Evolutionary conservation across 1,140 invertebrate genomes (phyloP).

Genomic region (Atta texana): DNA sequence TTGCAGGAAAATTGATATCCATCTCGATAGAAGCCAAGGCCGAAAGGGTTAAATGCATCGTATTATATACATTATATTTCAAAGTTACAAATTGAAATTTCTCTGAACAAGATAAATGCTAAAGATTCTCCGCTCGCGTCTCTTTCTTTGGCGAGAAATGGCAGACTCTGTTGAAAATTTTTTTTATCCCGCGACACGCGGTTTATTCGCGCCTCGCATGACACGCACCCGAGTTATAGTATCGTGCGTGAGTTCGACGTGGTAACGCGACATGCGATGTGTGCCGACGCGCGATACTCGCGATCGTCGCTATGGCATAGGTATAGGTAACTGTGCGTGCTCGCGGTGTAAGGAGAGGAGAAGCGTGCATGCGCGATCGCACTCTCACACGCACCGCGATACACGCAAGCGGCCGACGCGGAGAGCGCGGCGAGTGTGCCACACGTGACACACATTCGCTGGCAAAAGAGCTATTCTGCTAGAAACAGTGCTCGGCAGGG

Average conservation of each 20-base stretch:
- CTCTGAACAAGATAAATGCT: not conserved
- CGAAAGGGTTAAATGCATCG: not conserved
- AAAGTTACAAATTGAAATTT: slow-evolving; percentile 30
- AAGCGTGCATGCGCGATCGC: not conserved
- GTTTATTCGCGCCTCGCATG: not conserved
- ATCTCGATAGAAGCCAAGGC: not conserved
- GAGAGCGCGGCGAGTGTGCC: slow-evolving; percentile 42
- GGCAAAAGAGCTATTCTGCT: slow-evolving; percentile 76
- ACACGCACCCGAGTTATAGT: not conserved
- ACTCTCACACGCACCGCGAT: not conserved
- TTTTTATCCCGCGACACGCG: not conserved
- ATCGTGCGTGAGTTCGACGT: slow-evolving; percentile 23
- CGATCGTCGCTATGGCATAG: not conserved
- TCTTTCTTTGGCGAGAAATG: not conserved
- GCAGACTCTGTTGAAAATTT: not conserved
- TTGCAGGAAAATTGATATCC: slow-evolving; percentile 21
- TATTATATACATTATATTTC: slow-evolving; percentile 9
- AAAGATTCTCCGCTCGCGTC: not conserved
- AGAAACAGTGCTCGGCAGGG: slow-evolving; percentile 69
- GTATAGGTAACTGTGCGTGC: slow-evolving; percentile 32
- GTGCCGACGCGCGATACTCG: slow-evolving; percentile 10
- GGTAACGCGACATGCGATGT: slow-evolving; percentile 14
- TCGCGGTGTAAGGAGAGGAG: not conserved
- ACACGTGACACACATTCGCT: slow-evolving; percentile 75
- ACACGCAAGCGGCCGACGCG: not conserved